phyloP scores from a whole-genome alignment of 2,888 invertebrate species.

The Drosophila emarginata region DNA sequence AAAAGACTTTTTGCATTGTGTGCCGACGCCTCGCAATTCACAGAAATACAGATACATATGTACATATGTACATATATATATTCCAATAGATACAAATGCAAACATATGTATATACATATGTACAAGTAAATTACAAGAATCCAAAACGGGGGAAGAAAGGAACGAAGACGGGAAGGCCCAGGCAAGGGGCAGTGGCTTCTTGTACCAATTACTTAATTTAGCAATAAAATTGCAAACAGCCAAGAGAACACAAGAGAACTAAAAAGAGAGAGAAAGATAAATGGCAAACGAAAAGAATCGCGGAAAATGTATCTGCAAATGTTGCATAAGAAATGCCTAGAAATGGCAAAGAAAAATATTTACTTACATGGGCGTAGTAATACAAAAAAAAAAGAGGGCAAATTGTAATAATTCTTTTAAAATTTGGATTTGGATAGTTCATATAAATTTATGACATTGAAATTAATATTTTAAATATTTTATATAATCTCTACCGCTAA shows the following conservation, averaged over 20 bases:
- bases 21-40: conserved; percentile 29
- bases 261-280: conserved; percentile 15
- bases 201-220: conserved; percentile 74
- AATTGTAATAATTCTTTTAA: too few species aligned
- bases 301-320: conserved; percentile 45
- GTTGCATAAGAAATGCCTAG: conserved; percentile 52
- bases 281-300: conserved; percentile 9
- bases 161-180: conserved; percentile 11
- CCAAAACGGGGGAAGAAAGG: conserved; percentile 42
- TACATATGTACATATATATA: conserved; percentile 20
- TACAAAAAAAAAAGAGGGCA: conserved; percentile 10
- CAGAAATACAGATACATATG: conserved; percentile 46
- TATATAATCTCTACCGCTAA: too few species aligned
- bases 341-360: not conserved
- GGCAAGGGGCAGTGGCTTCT: conserved; percentile 37
- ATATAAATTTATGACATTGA: too few species aligned
- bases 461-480: too few species aligned
- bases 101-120: conserved; percentile 31
- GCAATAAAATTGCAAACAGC: conserved; percentile 63
- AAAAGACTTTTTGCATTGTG: conserved; percentile 21
- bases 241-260: conserved; percentile 2
- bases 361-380: conserved; percentile 2
- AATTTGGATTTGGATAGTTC: too few species aligned
- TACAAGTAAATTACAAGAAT: conserved; percentile 57
- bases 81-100: conserved; percentile 34